Percentiles rank a stretch among this genome's conserved stretches.
phyloP scores from a whole-genome alignment of 92 coral and sea anemone genomes.

The Montipora capitata region DNA sequence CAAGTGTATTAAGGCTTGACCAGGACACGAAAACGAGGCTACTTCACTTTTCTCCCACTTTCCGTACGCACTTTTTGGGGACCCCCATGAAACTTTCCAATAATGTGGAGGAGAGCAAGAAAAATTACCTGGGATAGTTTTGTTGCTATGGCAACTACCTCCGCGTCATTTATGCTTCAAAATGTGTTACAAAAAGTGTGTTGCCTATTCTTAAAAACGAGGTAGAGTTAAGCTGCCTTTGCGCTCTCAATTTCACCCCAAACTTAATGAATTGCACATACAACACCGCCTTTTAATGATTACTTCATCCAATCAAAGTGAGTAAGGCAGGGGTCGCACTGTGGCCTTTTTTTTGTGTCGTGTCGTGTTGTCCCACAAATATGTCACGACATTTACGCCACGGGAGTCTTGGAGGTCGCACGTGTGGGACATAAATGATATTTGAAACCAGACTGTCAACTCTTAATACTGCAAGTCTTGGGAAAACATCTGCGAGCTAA shows the following conservation, averaged over 20 bases:
- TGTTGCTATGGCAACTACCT: neutral
- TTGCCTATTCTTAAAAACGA: neutral
- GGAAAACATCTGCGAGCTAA: too few relatives aligned
- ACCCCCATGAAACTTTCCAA: neutral
- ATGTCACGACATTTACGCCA: too few relatives aligned
- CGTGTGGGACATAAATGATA: too few relatives aligned
- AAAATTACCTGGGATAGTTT: neutral
- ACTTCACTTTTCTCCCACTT: neutral
- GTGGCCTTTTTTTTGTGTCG: too few relatives aligned
- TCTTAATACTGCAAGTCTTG: too few relatives aligned
- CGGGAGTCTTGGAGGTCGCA: too few relatives aligned
- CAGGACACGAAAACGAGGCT: conserved; percentile 22
- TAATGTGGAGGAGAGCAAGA: neutral
- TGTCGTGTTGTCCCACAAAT: too few relatives aligned
- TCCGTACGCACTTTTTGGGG: neutral
- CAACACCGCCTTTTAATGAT: neutral
- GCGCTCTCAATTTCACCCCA: neutral
- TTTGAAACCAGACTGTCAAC: too few relatives aligned
- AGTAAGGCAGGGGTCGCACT: too few relatives aligned
- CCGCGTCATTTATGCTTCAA: too few relatives aligned
- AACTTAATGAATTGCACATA: neutral
- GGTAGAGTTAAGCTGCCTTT: neutral
- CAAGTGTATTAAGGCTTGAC: conserved; percentile 32
- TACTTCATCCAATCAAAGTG: too few relatives aligned
- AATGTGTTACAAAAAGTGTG: neutral